Percentiles rank a stretch among this genome's conserved stretches.
phyloP scores from a whole-genome alignment of 2,888 invertebrate species.

The Shargacucullia verbasci region DNA sequence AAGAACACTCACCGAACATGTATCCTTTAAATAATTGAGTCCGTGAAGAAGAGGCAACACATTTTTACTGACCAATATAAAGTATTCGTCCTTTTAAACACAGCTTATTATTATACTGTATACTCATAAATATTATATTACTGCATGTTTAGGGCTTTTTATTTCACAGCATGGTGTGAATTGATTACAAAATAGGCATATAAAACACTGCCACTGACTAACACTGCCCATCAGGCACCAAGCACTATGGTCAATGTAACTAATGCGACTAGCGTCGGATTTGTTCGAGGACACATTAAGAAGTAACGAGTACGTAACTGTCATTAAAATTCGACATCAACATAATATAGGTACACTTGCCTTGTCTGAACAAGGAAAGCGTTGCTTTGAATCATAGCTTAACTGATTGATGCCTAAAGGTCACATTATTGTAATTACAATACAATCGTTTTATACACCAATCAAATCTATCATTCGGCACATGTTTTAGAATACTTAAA shows the following conservation, averaged over 20 bases:
- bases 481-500: background rate
- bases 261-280: conserved; percentile 18
- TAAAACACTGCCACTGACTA: too few relatives aligned
- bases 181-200: too few relatives aligned
- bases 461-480: conserved; percentile 5
- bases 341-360: conserved; percentile 9
- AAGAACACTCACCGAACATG: conserved; percentile 1
- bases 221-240: too few relatives aligned
- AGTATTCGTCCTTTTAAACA: too few relatives aligned
- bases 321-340: conserved; percentile 41
- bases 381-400: conserved; percentile 14
- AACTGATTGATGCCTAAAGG: conserved; percentile 18
- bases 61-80: background rate
- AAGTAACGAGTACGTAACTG: conserved; percentile 9
- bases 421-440: conserved; percentile 27
- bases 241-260: too few relatives aligned
- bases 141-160: too few relatives aligned
- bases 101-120: too few relatives aligned
- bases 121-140: too few relatives aligned
- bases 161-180: too few relatives aligned
- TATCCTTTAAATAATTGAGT: conserved; percentile 2
- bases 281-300: conserved; percentile 1
- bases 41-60: background rate
- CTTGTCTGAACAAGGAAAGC: conserved; percentile 40
- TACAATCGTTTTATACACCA: conserved; percentile 24